phyloP scores from a whole-genome alignment of 2,113 vertebrate species.

The Urocynchramus pylzowi region DNA sequence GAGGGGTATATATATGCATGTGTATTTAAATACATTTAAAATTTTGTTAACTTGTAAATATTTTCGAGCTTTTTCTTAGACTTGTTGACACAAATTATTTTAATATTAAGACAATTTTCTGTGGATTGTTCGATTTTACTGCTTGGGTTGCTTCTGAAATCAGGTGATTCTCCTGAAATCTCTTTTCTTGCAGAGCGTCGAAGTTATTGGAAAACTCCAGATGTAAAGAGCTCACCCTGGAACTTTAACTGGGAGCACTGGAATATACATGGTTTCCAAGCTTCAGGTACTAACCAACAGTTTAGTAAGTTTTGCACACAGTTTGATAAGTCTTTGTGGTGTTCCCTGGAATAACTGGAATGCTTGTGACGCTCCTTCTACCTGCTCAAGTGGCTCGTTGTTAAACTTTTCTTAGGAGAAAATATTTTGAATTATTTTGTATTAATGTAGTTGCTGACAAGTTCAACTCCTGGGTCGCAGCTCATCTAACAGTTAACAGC shows the following conservation, averaged over 20 bases:
- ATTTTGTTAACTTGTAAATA: neutral
- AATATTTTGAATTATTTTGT: neutral
- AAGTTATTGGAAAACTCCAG: neutral
- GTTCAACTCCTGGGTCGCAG: neutral
- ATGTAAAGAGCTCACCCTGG: fast-evolving
- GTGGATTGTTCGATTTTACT: neutral
- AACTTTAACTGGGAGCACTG: fast-evolving
- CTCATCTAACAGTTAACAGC: neutral
- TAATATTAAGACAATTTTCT: neutral
- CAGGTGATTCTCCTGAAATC: neutral
- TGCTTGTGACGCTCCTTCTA: neutral
- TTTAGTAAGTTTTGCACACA: neutral
- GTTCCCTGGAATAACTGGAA: neutral
- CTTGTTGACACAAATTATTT: neutral
- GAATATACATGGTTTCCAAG: fast-evolving
- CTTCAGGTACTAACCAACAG: too few species aligned
- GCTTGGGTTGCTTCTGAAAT: neutral
- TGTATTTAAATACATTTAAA: fast-evolving
- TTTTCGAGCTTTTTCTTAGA: neutral
- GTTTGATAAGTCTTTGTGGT: neutral
- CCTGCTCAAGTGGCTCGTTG: neutral
- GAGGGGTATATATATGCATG: fast-evolving
- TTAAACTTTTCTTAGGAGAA: neutral
- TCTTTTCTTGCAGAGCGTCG: fast-evolving
- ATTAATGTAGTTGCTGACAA: neutral